These are phyloP conservation scores for Bombus sylvicola DNA, from an alignment of 1,140 invertebrate species.

Conservation along the genomic window DNA sequence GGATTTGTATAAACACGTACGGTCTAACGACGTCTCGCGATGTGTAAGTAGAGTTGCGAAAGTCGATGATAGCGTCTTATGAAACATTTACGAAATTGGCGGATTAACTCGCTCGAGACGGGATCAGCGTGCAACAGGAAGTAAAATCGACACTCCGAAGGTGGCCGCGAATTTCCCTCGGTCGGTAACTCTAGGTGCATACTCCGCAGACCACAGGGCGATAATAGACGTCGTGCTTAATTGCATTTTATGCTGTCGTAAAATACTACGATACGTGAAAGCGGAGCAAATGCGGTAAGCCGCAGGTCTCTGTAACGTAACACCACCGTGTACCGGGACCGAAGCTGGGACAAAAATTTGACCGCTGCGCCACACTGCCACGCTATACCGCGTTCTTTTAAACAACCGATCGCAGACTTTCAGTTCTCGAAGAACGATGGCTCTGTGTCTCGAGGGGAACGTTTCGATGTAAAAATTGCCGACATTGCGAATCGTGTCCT, in stretches of 20 bases:
- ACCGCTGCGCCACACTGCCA: background rate
- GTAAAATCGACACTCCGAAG: constrained; percentile 24
- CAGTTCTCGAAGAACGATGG: constrained; percentile 7
- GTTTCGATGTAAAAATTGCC: background rate
- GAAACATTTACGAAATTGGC: constrained; percentile 36
- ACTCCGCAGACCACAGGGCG: constrained; percentile 3
- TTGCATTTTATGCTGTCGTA: constrained; percentile 46
- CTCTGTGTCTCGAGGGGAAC: background rate
- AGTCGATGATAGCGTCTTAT: background rate
- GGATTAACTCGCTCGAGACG: constrained; percentile 38
- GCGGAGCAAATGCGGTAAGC: constrained; percentile 47
- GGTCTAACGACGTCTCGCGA: background rate
- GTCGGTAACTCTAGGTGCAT: constrained; percentile 41
- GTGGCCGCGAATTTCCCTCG: constrained; percentile 51
- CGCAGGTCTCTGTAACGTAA: constrained; percentile 36
- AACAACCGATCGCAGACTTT: constrained; percentile 11
- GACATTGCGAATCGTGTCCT: background rate
- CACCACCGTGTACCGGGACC: constrained; percentile 4
- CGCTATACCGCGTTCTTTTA: background rate
- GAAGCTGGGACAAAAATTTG: background rate
- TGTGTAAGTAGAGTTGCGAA: background rate
- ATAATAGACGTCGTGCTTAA: constrained; percentile 49
- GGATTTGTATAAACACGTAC: background rate
- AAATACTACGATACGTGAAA: constrained; percentile 35
- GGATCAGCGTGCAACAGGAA: constrained; percentile 36